phyloP scores from a whole-genome alignment of 2,797 vertebrate species.

The Graptemys geographica region DNA sequence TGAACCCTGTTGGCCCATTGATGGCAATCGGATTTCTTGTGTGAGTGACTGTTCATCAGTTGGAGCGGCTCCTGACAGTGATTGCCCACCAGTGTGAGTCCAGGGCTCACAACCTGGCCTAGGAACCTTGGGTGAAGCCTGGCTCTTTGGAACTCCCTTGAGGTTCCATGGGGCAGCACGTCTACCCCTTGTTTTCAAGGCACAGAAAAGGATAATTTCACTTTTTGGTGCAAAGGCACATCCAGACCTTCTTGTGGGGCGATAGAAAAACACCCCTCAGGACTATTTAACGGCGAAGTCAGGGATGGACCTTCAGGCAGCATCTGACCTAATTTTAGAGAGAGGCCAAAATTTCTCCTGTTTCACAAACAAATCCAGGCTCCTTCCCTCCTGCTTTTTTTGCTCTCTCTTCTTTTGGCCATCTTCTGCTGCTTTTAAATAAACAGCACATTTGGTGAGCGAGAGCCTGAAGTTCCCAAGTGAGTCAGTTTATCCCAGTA shows the following conservation, averaged over 20 bases:
- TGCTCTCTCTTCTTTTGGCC: not conserved
- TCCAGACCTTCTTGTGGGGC: not conserved
- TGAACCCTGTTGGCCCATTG: not conserved
- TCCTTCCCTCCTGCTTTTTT: not conserved
- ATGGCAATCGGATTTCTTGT: not conserved
- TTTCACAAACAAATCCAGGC: fast-evolving
- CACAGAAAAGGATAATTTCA: not conserved
- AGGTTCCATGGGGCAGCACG: not conserved
- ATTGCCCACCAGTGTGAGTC: not conserved
- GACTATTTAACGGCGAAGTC: not conserved
- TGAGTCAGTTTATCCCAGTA: not conserved
- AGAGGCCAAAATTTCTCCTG: not conserved
- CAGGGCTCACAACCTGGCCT: not conserved
- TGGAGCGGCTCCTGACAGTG: not conserved
- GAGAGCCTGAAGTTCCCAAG: not conserved
- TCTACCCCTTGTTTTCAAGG: not conserved
- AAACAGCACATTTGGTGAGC: not conserved
- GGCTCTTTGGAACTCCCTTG: not conserved
- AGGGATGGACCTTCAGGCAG: not conserved
- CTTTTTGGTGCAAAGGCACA: not conserved
- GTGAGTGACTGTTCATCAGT: not conserved
- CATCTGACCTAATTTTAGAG: fast-evolving
- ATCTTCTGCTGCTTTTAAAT: not conserved
- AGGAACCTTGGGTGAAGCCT: not conserved
- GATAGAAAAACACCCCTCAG: not conserved